Base-by-base conservation (phyloP, 2,888 invertebrate species). In the Athrips mouffetella region DNA sequence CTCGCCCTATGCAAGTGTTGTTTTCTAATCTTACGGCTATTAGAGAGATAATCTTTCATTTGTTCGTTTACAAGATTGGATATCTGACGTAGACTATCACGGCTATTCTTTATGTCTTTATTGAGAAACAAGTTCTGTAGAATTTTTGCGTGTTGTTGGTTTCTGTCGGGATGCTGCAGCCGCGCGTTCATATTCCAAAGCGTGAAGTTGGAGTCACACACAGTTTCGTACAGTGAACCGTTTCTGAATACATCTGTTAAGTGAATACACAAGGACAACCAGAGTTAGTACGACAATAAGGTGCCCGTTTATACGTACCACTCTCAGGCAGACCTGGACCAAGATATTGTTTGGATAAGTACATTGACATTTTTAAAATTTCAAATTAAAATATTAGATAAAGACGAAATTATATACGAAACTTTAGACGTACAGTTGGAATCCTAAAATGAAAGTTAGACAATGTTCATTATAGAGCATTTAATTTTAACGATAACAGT, bases 291-390 rank as follows among this genome's bases (percentile, higher is more conserved):
- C 8, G 31, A 27, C 7, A 29, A 15, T 16, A 23, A 51, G 41
- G 51, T 45, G 40, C 39, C 5, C 11, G 13, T 8, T 18, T 35
- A 49, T 49, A 73, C 77, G 61, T 73, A 75, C 73, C 70, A 51
- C 54, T 73, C 73, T 73, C 67, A 65, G 80, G 52, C 33, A 81
- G 82, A 80, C 83, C 83, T 84, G 70, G 47, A 66, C 60, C 53
- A 67, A 70, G 56, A 58, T 10, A 37, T 37, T 20, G 18, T 37
- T 21, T 11, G 11, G 2, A 4, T 37, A 37, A 37, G 20, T 37
- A 16, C 3, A 8, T 10, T 10, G 7, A 10, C n/a, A 27, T 2
- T 4, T 10, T 16, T 8, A 18, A 35, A 35, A 15, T 1, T 18
- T 11, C 2, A 3, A 31, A 3, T 11, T 31, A 3, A 11, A 35